Evolutionary conservation across 1,140 invertebrate species (phyloP).

Genomic region (Tribolium madens): DNA sequence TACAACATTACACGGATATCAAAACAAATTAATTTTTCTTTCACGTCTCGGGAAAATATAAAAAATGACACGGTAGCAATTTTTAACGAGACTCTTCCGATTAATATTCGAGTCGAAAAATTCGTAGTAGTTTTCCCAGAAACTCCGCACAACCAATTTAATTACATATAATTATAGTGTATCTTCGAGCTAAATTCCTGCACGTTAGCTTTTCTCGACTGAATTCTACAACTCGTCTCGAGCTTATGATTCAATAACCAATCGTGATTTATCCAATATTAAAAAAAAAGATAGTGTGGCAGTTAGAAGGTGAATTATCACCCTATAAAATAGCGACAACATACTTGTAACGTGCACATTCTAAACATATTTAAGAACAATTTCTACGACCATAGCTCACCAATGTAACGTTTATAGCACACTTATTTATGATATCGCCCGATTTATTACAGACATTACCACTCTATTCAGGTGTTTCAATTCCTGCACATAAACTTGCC

Average conservation of each 20-base stretch:
- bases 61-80: not conserved
- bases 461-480: constrained; percentile 24
- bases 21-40: not conserved
- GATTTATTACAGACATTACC: constrained; percentile 24
- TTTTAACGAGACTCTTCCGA: not conserved
- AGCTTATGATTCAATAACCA: constrained; percentile 10
- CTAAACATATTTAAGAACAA: constrained; percentile 35
- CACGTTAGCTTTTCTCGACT: constrained; percentile 24
- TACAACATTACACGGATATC: not conserved
- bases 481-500: constrained; percentile 26
- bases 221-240: constrained; percentile 18
- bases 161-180: constrained; percentile 29
- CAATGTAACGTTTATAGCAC: constrained; percentile 13
- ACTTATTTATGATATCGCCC: constrained; percentile 25
- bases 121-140: constrained; percentile 15
- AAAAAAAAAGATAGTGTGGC: not conserved
- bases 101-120: constrained; percentile 4
- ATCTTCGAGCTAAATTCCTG: constrained; percentile 28
- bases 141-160: constrained; percentile 14
- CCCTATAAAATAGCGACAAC: constrained; percentile 28
- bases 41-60: not conserved
- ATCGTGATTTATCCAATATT: not conserved
- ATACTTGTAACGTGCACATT: constrained; percentile 22
- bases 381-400: constrained; percentile 18
- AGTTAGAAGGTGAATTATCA: constrained; percentile 11